Evolutionary conservation across 1,140 invertebrate species (phyloP), one percentile per base, ranked within the genome.

Genomic region (Latrodectus geometricus): DNA sequence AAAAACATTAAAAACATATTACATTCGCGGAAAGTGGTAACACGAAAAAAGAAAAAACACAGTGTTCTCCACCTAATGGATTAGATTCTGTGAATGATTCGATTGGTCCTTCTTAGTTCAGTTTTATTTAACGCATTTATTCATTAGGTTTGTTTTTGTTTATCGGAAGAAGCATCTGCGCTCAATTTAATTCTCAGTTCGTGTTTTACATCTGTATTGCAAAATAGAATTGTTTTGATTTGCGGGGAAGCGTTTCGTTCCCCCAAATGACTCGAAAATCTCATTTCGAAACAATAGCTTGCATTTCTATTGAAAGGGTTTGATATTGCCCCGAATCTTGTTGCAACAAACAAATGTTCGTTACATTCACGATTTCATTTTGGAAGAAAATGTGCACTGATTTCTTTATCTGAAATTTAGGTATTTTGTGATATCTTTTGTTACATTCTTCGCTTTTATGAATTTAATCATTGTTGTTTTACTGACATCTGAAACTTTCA

Each of bases 1-100:
- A 84, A 82, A 83, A 84, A 54, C 82, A 84, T 84, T 84, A 84
- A 76, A 84, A 84, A 84, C 65, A 76, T 72, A 84, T 84, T 84
- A 84, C 54, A 61, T 52, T 68, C 35, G 35, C 11, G 21, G 49
- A 74, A n/a, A 68, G 80, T 11, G 61, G 61, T 49, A 66, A 54
- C 15, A 52, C 4, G 15, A 17, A 52, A 49, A 66, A 0, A 56
- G 56, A 82, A 61, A 35, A 21, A 73, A 56, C n/a, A 82, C 21
- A 49, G 69, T 81, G 69, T 48, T 82, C 73, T 82, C 49, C 61
- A 56, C 68, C 70, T 82, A 82, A 82, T 82, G 80, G 80, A 82
- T 82, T 82, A 69, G 69, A 82, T 74, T 82, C 73, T 82, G 56
- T 35, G 5, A 73, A 73, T 82, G 69, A 74, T 82, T 82, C 80